A percentile compares a stretch with the other conserved stretches of the same genome.
These are phyloP conservation scores for Lasius fuliginosus DNA, from an alignment of 2,888 invertebrate genomes.

Conservation along the genomic window DNA sequence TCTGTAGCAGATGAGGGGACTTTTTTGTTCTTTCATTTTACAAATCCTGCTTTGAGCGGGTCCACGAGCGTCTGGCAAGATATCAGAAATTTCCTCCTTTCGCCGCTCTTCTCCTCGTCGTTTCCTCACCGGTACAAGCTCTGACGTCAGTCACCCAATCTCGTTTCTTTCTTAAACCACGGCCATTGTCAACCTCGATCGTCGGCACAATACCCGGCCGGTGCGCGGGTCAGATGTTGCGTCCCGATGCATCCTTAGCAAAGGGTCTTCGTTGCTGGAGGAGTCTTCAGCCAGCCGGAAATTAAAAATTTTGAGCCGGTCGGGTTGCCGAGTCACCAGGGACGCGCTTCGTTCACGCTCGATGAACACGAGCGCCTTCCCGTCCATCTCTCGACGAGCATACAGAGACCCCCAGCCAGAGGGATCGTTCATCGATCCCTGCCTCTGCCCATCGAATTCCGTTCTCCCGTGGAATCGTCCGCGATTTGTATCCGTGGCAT, in stretches of 20 bases:
- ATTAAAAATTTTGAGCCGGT: slow-evolving; percentile 71
- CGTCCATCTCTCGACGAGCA: neutral
- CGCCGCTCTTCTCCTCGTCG: slow-evolving; percentile 45
- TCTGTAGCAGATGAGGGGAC: slow-evolving; percentile 19
- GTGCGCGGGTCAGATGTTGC: neutral
- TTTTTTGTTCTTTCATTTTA: slow-evolving; percentile 63
- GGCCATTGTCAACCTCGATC: slow-evolving; percentile 44
- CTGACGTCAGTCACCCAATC: slow-evolving; percentile 51
- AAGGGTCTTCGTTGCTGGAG: neutral
- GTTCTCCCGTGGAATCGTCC: slow-evolving; percentile 28
- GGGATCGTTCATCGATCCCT: slow-evolving; percentile 36
- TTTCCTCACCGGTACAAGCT: slow-evolving; percentile 45
- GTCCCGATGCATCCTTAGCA: slow-evolving; percentile 25
- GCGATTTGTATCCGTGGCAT: slow-evolving; percentile 43
- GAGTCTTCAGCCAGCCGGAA: slow-evolving; percentile 62
- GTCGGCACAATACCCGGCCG: slow-evolving; percentile 30
- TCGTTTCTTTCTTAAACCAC: slow-evolving; percentile 26
- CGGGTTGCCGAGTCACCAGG: slow-evolving; percentile 56
- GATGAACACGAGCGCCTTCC: slow-evolving; percentile 22
- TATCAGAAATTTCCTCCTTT: neutral
- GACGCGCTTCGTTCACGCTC: slow-evolving; percentile 51
- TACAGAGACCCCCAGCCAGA: neutral
- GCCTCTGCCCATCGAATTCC: slow-evolving; percentile 32
- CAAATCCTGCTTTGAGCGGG: slow-evolving; percentile 57
- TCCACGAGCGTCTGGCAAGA: slow-evolving; percentile 50